phyloP scores from a whole-genome alignment of 1,140 invertebrate species.

The Adoxophyes honmai region DNA sequence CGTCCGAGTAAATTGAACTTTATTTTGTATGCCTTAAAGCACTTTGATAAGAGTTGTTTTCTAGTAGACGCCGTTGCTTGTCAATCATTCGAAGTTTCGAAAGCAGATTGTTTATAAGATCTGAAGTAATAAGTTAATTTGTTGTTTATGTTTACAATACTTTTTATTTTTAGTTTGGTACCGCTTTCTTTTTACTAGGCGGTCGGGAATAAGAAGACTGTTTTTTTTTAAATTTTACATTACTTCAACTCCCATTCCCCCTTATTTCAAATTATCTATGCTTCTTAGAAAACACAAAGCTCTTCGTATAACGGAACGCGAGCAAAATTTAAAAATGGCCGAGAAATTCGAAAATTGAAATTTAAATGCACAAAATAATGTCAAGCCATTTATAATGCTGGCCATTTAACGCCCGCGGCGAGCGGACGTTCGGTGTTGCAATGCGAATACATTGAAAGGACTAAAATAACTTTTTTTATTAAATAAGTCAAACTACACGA shows the following conservation, averaged over 20 bases:
- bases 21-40: not conserved
- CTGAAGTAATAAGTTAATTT: slow-evolving; percentile 14
- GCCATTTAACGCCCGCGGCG: slow-evolving; percentile 21
- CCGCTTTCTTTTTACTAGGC: not conserved
- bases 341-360: not conserved
- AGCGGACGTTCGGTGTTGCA: slow-evolving; percentile 26
- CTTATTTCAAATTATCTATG: not conserved
- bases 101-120: slow-evolving; percentile 24
- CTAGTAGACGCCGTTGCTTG: slow-evolving; percentile 27
- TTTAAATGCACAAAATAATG: slow-evolving; percentile 2
- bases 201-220: not conserved
- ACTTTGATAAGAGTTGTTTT: not conserved
- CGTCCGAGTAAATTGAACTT: not conserved
- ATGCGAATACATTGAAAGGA: slow-evolving; percentile 26
- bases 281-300: not conserved
- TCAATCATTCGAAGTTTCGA: slow-evolving; percentile 32
- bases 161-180: not conserved
- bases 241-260: not conserved
- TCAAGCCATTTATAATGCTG: not conserved
- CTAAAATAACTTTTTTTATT: slow-evolving; percentile 29
- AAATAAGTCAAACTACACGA: not conserved
- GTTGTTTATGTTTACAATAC: slow-evolving; percentile 6
- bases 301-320: not conserved
- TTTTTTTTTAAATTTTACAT: not conserved
- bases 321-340: not conserved